Evolutionary conservation across 1,140 invertebrate genomes (phyloP).

Genomic region (Aphidius ervi): DNA sequence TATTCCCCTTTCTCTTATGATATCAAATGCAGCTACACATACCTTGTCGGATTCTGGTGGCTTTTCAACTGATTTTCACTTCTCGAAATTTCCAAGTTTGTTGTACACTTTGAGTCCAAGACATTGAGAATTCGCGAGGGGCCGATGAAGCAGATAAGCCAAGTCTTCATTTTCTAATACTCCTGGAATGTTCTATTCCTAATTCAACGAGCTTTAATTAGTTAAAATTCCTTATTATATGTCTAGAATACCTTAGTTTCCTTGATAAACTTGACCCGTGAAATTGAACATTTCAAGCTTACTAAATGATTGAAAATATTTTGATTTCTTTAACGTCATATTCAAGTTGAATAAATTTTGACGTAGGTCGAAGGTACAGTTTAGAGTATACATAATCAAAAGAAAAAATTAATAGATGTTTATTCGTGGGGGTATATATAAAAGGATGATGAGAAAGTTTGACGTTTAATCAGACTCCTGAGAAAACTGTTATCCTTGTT

Average conservation of each 20-base stretch:
- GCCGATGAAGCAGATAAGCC: constrained; percentile 5
- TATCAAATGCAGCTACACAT: too few relatives aligned
- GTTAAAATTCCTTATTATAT: background rate
- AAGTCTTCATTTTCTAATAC: constrained; percentile 5
- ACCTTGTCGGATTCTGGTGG: background rate
- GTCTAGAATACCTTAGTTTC: too few relatives aligned
- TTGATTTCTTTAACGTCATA: too few relatives aligned
- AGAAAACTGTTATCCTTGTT: background rate
- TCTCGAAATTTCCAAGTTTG: too few relatives aligned
- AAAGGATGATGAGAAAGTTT: background rate
- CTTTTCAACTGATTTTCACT: background rate
- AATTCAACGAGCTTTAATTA: constrained; percentile 10
- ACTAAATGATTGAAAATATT: too few relatives aligned
- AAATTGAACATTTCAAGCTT: too few relatives aligned
- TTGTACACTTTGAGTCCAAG: too few relatives aligned
- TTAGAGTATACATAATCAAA: background rate
- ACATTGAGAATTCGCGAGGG: too few relatives aligned
- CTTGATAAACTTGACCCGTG: too few relatives aligned
- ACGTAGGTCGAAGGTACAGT: background rate
- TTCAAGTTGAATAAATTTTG: background rate
- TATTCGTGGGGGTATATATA: constrained; percentile 1
- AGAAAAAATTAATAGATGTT: constrained; percentile 32
- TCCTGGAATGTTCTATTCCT: constrained; percentile 3
- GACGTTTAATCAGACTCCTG: constrained; percentile 37
- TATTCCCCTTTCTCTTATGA: too few relatives aligned